Evolutionary conservation across 2,888 invertebrate genomes (phyloP), one percentile per base, ranked within the genome.

Genomic region (Idaea dimidiata): DNA sequence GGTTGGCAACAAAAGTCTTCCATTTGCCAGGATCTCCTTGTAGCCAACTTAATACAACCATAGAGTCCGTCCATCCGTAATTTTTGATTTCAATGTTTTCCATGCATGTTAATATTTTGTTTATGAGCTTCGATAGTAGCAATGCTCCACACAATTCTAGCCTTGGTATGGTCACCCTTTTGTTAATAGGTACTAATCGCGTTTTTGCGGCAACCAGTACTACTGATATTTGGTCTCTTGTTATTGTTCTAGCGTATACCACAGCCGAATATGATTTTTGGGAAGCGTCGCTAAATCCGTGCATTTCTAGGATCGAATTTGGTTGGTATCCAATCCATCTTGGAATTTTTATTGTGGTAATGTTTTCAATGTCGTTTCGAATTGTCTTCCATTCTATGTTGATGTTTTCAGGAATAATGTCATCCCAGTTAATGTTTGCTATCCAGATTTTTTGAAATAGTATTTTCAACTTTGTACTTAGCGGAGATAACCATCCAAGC

Each of bases 1-100:
- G 59, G 32, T 67, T 67, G 1, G 65, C 57, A 8, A 67, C 69
- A 43, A 66, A 67, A 0, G 59, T 6, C 16, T 66, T 68, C 63
- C 66, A 66, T 10, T 62, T 33, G n/a, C 2, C 33, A 7, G 57
- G 32, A n/a, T 68, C 63, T 10, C 66, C 66, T 6, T 68, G 54
- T 3, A 66, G 54, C 32, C 63, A 55, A 8, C 61, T 59, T 16
- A 65, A 18, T 17, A 61, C 59, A 17, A 61, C 33, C 17, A 58
- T 63, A 16, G 63, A 62, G 56, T 66, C 61, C 6, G 17, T 58
- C 59, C 62, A 62, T 8, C 43, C 56, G 16, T 60, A 62, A 7
- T 31, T 14, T 54, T 32, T 31, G n/a, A 60, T 5, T 33, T 61
- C 14, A 4, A 2, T 4, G 6, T 31, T n/a, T n/a, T n/a, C n/a